Evolutionary conservation across 2,888 invertebrate species (phyloP), one percentile per base, ranked within the genome.

Genomic region (Aphodius granarius): DNA sequence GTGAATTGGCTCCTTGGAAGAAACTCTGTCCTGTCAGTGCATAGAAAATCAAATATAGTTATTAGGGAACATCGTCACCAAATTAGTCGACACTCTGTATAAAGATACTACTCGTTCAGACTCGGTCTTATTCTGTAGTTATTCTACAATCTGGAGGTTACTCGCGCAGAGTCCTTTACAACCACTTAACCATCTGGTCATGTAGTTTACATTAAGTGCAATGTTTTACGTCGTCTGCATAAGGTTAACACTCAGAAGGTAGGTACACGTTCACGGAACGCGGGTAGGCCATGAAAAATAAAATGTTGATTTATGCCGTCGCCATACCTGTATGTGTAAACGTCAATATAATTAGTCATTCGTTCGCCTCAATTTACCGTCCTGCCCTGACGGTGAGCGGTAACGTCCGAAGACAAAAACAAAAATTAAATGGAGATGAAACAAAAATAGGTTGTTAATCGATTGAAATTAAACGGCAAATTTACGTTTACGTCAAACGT

Each of bases 291-390:
- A 19, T 21, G 68, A 20, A 68, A 68, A 68, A 68, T 68, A 68
- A 68, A 68, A 68, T 68, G 20, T 68, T 68, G 68, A 68, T 20
- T 68, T 68, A 68, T 43, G 43, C 68, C 20, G 19, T 18, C 65
- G 17, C 19, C 65, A 65, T 19, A 65, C 68, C 19, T 68, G 68
- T 68, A 5, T 20, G 43, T 22, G 19, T 21, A 66, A 73, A 65
- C 22, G 73, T 66, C 73, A 73, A 73, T 43, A 73, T 73, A 73
- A 66, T 73, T 73, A 73, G 66, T 66, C 66, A 66, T 73, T 66
- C 19, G 19, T 73, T 73, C 15, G 17, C 73, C 17, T 43, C 43
- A 66, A 73, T 73, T 73, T 66, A 73, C 73, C 65, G 65, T 65
- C 21, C 17, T 43, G 23, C 23, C 43, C 43, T 43, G 2, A 43